Base-by-base conservation (phyloP, 37 sponge, comb jelly and placozoan species). In the Halichondria panicea region DNA sequence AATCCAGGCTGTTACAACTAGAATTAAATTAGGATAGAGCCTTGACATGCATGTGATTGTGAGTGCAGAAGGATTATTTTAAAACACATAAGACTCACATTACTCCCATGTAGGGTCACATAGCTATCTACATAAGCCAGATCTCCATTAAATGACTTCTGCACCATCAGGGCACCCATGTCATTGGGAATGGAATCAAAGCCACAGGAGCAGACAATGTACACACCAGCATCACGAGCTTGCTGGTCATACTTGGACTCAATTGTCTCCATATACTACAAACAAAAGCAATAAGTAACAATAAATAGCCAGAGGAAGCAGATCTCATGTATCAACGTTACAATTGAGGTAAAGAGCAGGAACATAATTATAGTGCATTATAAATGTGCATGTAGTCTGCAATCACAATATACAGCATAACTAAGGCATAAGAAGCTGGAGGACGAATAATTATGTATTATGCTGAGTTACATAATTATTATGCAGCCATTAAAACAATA, bases 101-200 rank as follows among this genome's bases (percentile, higher is more conserved):
- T 71, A 71, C 73, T 28, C 42, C 58, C 58, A 72, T 48, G 31
- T 18, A 52, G 66, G 15, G 12, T 53, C 53, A 85, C 52, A 50
- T 74, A 90, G 74, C 82, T 90, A 28, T 90, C 91, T 18, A 85
- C 68, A 46, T 81, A 90, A 21, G 71, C 81, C 54, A 90, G 68
- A 3, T 90, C 69, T 64, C 82, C 90, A 58, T 56, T 65, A 76
- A 93, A 93, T 19, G 58, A 38, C 63, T 72, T 69, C 71, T 81
- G 76, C 0, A 84, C 52, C 50, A 80, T 53, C 18, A 87, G 67
- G 13, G 88, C 84, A 18, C 96, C 96, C 36, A 96, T 21, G 70
- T 96, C 97, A 77, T 92, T 89, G 12, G 97, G 97, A 34, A 96
- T 89, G 66, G 77, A 81, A 73, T 96, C 97, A 78, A 92, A 89